These are phyloP conservation scores for Atherinosoma microstoma DNA, from an alignment of 2,797 vertebrate genomes.

Conservation along the genomic window DNA sequence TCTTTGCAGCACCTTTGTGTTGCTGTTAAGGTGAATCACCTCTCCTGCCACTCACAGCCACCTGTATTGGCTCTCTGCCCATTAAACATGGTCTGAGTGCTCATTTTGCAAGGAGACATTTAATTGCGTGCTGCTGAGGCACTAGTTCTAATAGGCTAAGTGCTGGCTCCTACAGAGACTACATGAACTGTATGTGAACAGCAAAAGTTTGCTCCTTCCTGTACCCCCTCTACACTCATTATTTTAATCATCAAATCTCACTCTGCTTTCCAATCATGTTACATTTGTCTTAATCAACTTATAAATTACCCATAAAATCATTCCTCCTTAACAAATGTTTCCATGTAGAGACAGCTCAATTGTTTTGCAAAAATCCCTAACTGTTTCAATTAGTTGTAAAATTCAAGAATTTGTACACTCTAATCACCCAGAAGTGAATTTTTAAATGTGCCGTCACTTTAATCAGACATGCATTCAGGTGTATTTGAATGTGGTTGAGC, in stretches of 20 bases:
- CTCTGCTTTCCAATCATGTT: constrained; percentile 36
- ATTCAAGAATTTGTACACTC: constrained; percentile 17
- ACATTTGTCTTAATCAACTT: constrained; percentile 48
- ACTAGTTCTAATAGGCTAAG: constrained; percentile 75
- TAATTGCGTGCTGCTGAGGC: constrained; percentile 74
- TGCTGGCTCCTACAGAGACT: constrained; percentile 64
- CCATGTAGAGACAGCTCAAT: constrained; percentile 4
- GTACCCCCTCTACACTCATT: constrained; percentile 47
- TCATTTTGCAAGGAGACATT: constrained; percentile 80
- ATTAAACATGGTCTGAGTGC: constrained; percentile 81
- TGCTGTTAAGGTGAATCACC: constrained; percentile 63
- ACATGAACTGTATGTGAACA: constrained; percentile 69
- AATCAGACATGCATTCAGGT: constrained; percentile 16
- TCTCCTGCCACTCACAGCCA: constrained; percentile 61
- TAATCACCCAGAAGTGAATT: constrained; percentile 12
- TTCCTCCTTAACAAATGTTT: constrained; percentile 39
- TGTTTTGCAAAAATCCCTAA: constrained; percentile 13
- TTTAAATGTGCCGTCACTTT: constrained; percentile 3
- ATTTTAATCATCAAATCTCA: constrained; percentile 65
- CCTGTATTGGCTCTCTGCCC: constrained; percentile 77
- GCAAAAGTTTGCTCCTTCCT: constrained; percentile 65
- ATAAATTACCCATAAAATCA: constrained; percentile 50
- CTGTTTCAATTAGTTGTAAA: constrained; percentile 37
- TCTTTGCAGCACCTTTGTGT: constrained; percentile 53
- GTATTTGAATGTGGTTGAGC: constrained; percentile 1